Evolutionary conservation across 2,888 invertebrate genomes (phyloP).

Genomic region (Caenorhabditis sp.): DNA sequence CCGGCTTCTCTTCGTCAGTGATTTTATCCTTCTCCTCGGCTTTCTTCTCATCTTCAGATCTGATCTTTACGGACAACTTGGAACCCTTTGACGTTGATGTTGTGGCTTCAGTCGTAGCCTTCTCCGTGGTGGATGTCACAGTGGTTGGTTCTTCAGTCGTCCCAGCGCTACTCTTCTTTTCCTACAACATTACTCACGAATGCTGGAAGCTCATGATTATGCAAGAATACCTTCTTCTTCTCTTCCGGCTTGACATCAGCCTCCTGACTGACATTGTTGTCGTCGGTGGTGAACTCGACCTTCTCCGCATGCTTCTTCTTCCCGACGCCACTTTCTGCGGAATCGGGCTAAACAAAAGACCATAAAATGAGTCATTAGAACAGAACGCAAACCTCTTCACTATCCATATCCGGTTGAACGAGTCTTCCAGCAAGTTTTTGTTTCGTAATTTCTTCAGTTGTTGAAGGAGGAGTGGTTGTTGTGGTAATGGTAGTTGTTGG

Average conservation of each 20-base stretch:
- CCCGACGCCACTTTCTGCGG: slow-evolving; percentile 28
- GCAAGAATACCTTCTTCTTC: slow-evolving; percentile 25
- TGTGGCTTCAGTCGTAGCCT: slow-evolving; percentile 1
- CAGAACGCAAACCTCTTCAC: slow-evolving; percentile 40
- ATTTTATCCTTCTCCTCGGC: slow-evolving; percentile 25
- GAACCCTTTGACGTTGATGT: slow-evolving; percentile 23
- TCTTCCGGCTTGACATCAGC: slow-evolving; percentile 27
- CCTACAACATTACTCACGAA: too few species aligned
- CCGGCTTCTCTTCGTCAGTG: slow-evolving; percentile 47
- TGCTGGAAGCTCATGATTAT: too few species aligned
- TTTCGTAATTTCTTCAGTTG: slow-evolving; percentile 38
- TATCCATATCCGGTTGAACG: slow-evolving; percentile 55
- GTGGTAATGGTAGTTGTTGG: slow-evolving; percentile 34
- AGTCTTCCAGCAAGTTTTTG: slow-evolving; percentile 48
- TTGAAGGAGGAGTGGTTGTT: slow-evolving; percentile 28
- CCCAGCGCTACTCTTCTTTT: too few species aligned
- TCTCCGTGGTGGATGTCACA: slow-evolving; percentile 9
- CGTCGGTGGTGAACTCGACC: slow-evolving; percentile 53
- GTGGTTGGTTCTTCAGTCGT: slow-evolving; percentile 13
- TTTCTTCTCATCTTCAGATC: slow-evolving; percentile 49
- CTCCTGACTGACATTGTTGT: slow-evolving; percentile 44
- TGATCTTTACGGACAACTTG: slow-evolving; percentile 44
- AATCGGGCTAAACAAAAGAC: slow-evolving; percentile 44
- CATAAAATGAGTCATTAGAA: slow-evolving; percentile 37
- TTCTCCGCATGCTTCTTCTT: slow-evolving; percentile 38